Percentiles rank a stretch among this genome's conserved stretches.
Evolutionary conservation across 1,140 invertebrate genomes (phyloP).

Genomic region (Drosophila guanche): DNA sequence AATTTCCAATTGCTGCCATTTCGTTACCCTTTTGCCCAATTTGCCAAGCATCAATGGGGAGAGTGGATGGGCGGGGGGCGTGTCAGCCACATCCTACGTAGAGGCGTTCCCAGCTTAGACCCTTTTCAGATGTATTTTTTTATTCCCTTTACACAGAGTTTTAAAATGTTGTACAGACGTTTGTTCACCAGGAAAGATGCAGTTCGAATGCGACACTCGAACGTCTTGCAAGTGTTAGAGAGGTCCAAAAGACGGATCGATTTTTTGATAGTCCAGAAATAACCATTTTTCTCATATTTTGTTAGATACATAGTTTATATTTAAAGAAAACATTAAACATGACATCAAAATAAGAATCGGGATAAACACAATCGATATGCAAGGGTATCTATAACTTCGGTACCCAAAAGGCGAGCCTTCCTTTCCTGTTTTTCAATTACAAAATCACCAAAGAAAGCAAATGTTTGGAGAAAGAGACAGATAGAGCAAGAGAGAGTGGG

Average conservation of each 20-base stretch:
- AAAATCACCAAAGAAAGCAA: constrained; percentile 60
- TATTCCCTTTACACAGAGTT: neutral
- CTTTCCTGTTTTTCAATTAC: constrained; percentile 66
- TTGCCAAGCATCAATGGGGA: constrained; percentile 56
- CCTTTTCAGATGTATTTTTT: constrained; percentile 14
- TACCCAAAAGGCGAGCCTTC: constrained; percentile 4
- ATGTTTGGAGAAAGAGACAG: constrained; percentile 51
- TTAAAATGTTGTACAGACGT: too few relatives aligned
- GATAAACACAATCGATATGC: too few relatives aligned
- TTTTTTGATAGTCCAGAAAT: too few relatives aligned
- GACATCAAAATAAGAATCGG: too few relatives aligned
- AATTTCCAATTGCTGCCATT: constrained; percentile 68
- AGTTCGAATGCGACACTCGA: too few relatives aligned
- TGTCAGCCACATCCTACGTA: constrained; percentile 42
- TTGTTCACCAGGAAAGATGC: too few relatives aligned
- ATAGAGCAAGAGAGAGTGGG: constrained; percentile 35
- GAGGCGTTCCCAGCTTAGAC: constrained; percentile 24
- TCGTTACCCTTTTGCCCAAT: constrained; percentile 76
- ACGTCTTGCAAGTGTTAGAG: too few relatives aligned
- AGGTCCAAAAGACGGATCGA: too few relatives aligned
- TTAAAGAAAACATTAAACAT: too few relatives aligned
- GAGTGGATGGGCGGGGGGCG: constrained; percentile 23
- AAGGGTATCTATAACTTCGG: too few relatives aligned
- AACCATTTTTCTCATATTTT: too few relatives aligned
- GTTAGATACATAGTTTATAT: too few relatives aligned